Evolutionary conservation across 2,113 vertebrate species (phyloP), one percentile per base, ranked within the genome.

Genomic region (Antechinus flavipes): DNA sequence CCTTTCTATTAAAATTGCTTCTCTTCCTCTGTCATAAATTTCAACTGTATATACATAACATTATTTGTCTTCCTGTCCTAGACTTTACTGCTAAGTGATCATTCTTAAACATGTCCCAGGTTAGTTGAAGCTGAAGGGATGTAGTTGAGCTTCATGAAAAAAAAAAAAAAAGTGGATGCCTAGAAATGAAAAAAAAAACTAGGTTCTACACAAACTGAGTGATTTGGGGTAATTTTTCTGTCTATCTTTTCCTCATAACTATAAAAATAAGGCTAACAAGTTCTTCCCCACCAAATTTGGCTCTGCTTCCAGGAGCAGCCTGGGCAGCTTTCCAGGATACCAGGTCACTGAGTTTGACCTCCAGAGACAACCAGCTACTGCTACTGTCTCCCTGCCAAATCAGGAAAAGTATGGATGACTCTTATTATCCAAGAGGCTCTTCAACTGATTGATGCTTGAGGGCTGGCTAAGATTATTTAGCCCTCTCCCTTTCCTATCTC

Each of bases 241-340:
- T n/a, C 22, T 84, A 84, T 84, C 68, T 84, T 84, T 84, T 42
- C 22, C n/a, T 24, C 22, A 49, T 89, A 76, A 22, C 91, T 47
- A 90, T 90, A 93, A 93, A 3, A 19, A 52, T 14, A 24, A 95
- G 14, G 24, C 61, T 90, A 97, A 93, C 30, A 46, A 26, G 42
- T 26, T 92, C 95, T 58, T 58, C 23, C 89, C 91, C n/a, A 30
- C 50, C 10, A 93, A 95, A 42, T 42, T 84, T 46, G 68, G 52
- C 11, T 58, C 0, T 16, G 54, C 90, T 49, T 22, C 22, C 91
- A 90, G 19, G 84, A 52, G 23, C 23, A 92, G 42, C 90, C 49
- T 91, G 27, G 47, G 91, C 76, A 89, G 58, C 58, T 54, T 54
- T 46, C 47, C 91, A 53, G 1, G 1, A 10, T 52, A 47, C 30